phyloP scores from a whole-genome alignment of 2,113 vertebrate species.

The Gymnorhina tibicen region DNA sequence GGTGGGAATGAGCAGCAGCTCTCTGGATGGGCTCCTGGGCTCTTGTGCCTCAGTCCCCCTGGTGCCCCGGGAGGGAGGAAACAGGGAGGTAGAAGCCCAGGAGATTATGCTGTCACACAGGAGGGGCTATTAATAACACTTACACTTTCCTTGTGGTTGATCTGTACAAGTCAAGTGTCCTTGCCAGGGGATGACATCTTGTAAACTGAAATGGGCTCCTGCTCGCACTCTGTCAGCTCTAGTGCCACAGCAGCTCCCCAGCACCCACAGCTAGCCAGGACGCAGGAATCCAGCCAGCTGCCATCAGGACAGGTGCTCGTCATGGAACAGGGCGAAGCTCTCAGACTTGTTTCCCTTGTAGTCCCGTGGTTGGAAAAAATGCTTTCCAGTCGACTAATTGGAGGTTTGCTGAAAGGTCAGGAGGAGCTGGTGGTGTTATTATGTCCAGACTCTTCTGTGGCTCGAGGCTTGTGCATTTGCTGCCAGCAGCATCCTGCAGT shows the following conservation, averaged over 20 bases:
- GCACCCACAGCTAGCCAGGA: neutral
- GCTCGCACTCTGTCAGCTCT: neutral
- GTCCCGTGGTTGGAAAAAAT: slow-evolving; percentile 9
- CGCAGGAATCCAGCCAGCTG: neutral
- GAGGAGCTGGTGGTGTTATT: neutral
- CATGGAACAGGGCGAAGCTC: neutral
- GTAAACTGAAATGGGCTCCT: neutral
- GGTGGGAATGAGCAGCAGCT: neutral
- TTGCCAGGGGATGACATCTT: neutral
- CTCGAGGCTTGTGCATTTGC: neutral
- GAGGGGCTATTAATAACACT: slow-evolving; percentile 24
- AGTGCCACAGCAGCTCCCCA: neutral
- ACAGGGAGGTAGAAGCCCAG: neutral
- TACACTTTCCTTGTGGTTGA: neutral
- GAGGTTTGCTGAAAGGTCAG: slow-evolving; percentile 8
- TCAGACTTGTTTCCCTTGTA: neutral
- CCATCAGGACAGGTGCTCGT: neutral
- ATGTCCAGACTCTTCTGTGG: neutral
- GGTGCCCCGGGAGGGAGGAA: neutral
- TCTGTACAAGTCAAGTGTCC: neutral
- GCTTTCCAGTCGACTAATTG: neutral
- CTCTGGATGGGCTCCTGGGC: neutral
- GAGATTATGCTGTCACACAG: neutral
- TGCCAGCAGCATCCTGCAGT: neutral
- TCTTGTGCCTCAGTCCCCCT: neutral